These are phyloP conservation scores for Linurgus olivaceus DNA, from an alignment of 2,797 vertebrate species.

Conservation along the genomic window DNA sequence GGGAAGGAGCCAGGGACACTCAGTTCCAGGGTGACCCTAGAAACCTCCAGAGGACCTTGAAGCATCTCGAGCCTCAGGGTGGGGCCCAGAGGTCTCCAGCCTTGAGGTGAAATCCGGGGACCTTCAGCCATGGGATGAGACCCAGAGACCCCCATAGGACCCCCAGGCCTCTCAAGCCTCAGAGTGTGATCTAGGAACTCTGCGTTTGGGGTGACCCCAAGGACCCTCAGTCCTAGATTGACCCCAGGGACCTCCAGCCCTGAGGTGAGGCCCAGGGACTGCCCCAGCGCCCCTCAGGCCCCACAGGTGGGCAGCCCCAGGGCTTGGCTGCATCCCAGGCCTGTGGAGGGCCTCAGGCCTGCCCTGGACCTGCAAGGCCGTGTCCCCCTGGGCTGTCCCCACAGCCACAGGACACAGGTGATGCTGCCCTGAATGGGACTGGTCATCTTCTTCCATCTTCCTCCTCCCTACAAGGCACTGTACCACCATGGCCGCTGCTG, in stretches of 20 bases:
- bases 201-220: neutral
- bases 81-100: neutral
- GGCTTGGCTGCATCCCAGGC: accelerated
- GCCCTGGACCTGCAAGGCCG: accelerated
- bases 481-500: neutral
- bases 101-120: neutral
- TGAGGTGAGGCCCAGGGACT: neutral
- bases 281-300: neutral
- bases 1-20: neutral
- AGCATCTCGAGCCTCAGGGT: neutral
- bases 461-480: neutral
- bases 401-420: neutral
- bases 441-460: neutral
- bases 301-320: accelerated
- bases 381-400: neutral
- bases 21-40: too few relatives aligned
- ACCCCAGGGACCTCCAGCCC: neutral
- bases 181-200: too few relatives aligned
- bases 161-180: neutral
- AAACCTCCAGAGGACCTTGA: neutral
- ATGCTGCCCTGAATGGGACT: accelerated
- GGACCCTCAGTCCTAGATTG: neutral
- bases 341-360: neutral
- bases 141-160: neutral
- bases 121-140: neutral